Evolutionary conservation across 2,113 vertebrate species (phyloP), one percentile per base, ranked within the genome.

Genomic region (Pipra filicauda): DNA sequence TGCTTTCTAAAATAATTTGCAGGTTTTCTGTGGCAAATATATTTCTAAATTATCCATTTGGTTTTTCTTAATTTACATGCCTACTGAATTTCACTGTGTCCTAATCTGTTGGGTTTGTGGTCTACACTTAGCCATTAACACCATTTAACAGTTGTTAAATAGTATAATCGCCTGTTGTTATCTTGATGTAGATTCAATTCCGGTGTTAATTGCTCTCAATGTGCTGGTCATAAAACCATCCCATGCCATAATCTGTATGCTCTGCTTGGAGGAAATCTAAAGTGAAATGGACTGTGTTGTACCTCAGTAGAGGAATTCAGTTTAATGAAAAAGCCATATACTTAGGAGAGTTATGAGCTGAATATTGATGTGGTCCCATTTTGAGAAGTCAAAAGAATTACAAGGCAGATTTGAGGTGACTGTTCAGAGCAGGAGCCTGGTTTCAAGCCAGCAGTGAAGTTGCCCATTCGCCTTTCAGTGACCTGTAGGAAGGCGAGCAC

Each of bases 121-220:
- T 94, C 85, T 87, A 93, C 75, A 55, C 13, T 44, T 89, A 39
- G 67, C 59, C 70, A 92, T 92, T 94, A 95, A 78, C 73, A 92
- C 37, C 88, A 91, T 84, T 96, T 91, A 96, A 95, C 80, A 94
- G 88, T 93, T 95, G 92, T 85, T 92, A 96, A 97, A 89, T 71
- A 58, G 70, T 71, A 90, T 90, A 95, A 88, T 93, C 4, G 8
- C 61, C 78, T 88, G 87, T 95, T 94, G 76, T 91, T 95, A 71
- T 81, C 93, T 73, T 64, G 70, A 91, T 80, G 83, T n/a, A 93
- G 71, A 37, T 73, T 64, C 51, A 91, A 73, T 82, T 69, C 69
- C 35, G 93, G 19, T 39, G 78, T 91, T 96, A 96, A 96, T 93
- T 83, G 51, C 67, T 91, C 64, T 96, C 83, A 77, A 48, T 30